Conservation (phyloP, 2,888 invertebrate genomes). For the Drosophila pseudotakahashii region DNA sequence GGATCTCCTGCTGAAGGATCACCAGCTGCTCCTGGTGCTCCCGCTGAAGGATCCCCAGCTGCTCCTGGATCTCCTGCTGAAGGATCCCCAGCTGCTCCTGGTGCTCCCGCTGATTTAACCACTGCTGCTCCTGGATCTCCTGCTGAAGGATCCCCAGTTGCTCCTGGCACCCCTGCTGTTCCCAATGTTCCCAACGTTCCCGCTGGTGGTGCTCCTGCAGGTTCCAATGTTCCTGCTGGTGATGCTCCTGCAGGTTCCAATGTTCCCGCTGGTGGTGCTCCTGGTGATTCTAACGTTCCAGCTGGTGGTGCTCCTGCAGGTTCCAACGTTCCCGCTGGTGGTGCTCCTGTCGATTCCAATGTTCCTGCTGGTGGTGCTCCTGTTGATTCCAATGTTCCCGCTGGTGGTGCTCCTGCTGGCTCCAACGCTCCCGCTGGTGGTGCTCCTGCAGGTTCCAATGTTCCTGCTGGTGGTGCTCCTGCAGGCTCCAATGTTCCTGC, state of each 20-base stretch:
- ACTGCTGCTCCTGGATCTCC: slow-evolving; percentile 35
- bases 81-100: slow-evolving; percentile 25
- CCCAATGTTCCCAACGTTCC: background rate
- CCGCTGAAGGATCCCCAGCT: slow-evolving; percentile 16
- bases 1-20: slow-evolving; percentile 18
- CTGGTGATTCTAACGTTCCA: slow-evolving; percentile 14
- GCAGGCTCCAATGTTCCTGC: slow-evolving; percentile 34
- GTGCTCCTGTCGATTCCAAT: background rate
- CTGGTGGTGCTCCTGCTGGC: slow-evolving; percentile 25
- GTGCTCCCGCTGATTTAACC: too few relatives aligned
- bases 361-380: slow-evolving; percentile 13
- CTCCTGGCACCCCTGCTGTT: slow-evolving; percentile 20
- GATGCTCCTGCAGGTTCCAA: slow-evolving; percentile 23
- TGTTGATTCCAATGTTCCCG: background rate
- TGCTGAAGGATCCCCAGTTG: background rate
- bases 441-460: slow-evolving; percentile 25
- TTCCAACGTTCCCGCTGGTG: background rate
- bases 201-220: slow-evolving; percentile 6
- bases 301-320: slow-evolving; percentile 26
- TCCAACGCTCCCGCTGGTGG: slow-evolving; percentile 49
- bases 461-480: slow-evolving; percentile 23
- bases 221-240: background rate
- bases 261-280: slow-evolving; percentile 12
- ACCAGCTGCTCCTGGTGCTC: slow-evolving; percentile 35
- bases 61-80: slow-evolving; percentile 40